Evolutionary conservation across 2,888 invertebrate species (phyloP).

Genomic region (Terebella lapidaria): DNA sequence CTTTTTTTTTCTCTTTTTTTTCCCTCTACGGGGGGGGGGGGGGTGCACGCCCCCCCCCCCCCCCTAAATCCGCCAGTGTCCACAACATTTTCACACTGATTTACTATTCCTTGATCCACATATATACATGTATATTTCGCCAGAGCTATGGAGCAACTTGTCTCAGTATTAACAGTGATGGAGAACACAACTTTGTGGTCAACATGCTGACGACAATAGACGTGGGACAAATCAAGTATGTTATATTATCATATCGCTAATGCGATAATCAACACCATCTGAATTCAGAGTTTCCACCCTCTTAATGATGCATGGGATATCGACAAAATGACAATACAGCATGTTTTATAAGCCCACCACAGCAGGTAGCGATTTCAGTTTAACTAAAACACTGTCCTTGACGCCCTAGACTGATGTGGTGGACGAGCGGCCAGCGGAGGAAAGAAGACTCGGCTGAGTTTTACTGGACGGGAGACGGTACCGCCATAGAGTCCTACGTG

Average conservation of each 20-base stretch:
- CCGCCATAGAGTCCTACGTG: constrained; percentile 39
- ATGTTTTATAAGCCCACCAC: too few relatives aligned
- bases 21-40: not conserved
- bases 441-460: constrained; percentile 15
- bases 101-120: too few relatives aligned
- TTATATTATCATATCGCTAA: not conserved
- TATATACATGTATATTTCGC: too few relatives aligned
- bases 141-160: constrained; percentile 15
- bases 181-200: constrained; percentile 81
- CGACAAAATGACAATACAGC: too few relatives aligned
- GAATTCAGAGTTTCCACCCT: too few relatives aligned
- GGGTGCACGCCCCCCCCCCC: not conserved
- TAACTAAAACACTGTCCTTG: too few relatives aligned
- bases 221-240: not conserved
- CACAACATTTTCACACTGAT: too few relatives aligned
- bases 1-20: too few relatives aligned
- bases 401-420: constrained; percentile 64
- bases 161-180: constrained; percentile 65
- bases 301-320: too few relatives aligned
- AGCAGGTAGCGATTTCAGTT: too few relatives aligned
- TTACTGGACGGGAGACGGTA: constrained; percentile 66
- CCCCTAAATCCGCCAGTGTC: not conserved
- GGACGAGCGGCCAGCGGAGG: constrained; percentile 63
- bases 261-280: too few relatives aligned
- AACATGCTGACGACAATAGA: not conserved